A percentile compares a stretch with the other conserved stretches of the same genome.
These are phyloP conservation scores for Actinia tenebrosa DNA, from an alignment of 64 coral and sea anemone species.

Conservation along the genomic window DNA sequence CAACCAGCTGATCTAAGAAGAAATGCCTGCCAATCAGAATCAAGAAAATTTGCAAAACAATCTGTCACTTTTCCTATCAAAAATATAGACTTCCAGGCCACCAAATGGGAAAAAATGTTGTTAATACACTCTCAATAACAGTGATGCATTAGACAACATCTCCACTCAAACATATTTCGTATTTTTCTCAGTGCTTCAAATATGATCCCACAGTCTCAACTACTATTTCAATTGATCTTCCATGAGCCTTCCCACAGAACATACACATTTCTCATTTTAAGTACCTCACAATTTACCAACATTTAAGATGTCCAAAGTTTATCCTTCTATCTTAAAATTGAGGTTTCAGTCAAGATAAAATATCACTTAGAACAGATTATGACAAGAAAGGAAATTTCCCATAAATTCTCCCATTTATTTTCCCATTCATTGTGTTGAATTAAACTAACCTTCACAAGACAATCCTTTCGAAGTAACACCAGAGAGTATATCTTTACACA, in stretches of 20 bases:
- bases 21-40: too few relatives aligned
- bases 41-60: too few relatives aligned
- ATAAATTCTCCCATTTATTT: neutral
- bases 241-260: neutral
- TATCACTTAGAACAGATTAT: neutral
- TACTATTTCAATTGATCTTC: neutral
- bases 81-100: too few relatives aligned
- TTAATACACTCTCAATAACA: too few relatives aligned
- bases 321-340: neutral
- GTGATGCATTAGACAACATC: too few relatives aligned
- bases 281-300: neutral
- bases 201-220: neutral
- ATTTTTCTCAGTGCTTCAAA: too few relatives aligned
- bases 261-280: neutral
- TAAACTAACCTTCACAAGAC: conserved; percentile 89
- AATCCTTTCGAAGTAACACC: conserved; percentile 97
- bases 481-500: conserved; percentile 88
- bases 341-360: neutral
- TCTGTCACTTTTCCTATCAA: too few relatives aligned
- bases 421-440: neutral
- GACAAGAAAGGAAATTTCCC: neutral
- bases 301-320: neutral
- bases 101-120: too few relatives aligned
- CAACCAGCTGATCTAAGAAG: too few relatives aligned
- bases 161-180: too few relatives aligned